phyloP scores from a whole-genome alignment of 2,113 vertebrate genomes.

The Platysteira castanea region DNA sequence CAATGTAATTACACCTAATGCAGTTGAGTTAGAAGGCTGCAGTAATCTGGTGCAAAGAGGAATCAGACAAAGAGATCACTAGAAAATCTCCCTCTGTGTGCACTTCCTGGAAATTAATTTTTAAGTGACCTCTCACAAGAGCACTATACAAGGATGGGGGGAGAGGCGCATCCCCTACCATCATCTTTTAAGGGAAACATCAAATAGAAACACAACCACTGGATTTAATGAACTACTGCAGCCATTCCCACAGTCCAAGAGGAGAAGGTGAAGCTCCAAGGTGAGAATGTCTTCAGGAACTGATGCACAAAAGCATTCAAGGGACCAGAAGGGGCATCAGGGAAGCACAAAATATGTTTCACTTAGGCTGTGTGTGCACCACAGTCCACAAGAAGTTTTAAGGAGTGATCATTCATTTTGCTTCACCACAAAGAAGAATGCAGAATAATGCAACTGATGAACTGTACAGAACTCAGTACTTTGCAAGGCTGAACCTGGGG shows the following conservation, averaged over 20 bases:
- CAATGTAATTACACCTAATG: fast-evolving
- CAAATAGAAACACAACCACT: not conserved
- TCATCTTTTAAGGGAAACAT: not conserved
- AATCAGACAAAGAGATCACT: not conserved
- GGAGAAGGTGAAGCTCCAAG: not conserved
- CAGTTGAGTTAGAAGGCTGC: not conserved
- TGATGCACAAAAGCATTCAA: not conserved
- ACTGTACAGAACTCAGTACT: not conserved
- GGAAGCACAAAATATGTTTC: not conserved
- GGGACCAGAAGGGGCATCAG: not conserved
- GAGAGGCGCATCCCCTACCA: not conserved
- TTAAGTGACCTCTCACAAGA: not conserved
- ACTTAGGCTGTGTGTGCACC: not conserved
- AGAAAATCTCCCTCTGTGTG: not conserved
- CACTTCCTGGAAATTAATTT: not conserved
- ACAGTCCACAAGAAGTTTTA: not conserved
- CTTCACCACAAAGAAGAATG: not conserved
- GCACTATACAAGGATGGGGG: not conserved
- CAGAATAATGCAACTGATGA: not conserved
- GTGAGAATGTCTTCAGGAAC: not conserved
- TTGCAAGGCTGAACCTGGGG: not conserved
- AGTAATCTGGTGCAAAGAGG: not conserved
- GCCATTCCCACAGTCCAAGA: not conserved
- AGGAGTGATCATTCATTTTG: not conserved
- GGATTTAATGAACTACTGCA: not conserved